These are phyloP conservation scores for Rhizoglyphus robini DNA, from an alignment of 1,140 invertebrate species.

Conservation along the genomic window DNA sequence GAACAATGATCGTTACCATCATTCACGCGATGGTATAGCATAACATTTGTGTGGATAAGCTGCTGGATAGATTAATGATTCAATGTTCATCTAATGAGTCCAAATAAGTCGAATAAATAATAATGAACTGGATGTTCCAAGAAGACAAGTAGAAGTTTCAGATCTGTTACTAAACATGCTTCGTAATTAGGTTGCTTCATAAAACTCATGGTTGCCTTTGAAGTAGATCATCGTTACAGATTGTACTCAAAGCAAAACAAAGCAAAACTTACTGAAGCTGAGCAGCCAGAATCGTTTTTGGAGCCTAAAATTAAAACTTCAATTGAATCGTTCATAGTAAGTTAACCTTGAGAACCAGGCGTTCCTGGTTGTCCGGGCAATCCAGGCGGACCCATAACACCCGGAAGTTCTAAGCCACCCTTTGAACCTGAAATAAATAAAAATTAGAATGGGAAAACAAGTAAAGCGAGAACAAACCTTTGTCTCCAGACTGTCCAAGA, in stretches of 20 bases:
- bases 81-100: background rate
- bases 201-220: conserved; percentile 3
- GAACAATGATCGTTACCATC: too few species aligned
- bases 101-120: background rate
- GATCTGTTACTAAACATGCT: conserved; percentile 11
- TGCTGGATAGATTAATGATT: too few species aligned
- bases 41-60: too few species aligned
- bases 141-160: conserved; percentile 46
- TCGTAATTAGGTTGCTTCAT: conserved; percentile 13
- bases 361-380: conserved; percentile 59
- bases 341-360: conserved; percentile 45
- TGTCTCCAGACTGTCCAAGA: conserved; percentile 7
- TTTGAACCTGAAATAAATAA: background rate
- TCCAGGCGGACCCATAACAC: conserved; percentile 65
- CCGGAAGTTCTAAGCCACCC: conserved; percentile 66
- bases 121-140: conserved; percentile 49
- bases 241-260: background rate
- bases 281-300: conserved; percentile 78
- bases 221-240: background rate
- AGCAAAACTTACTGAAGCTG: conserved; percentile 65
- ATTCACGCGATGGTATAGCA: too few species aligned
- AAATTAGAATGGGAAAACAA: conserved; percentile 19
- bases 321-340: background rate
- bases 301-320: conserved; percentile 48
- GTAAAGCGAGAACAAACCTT: conserved; percentile 19